phyloP scores from a whole-genome alignment of 1,140 invertebrate genomes.

The Temnothorax longispinosus region DNA sequence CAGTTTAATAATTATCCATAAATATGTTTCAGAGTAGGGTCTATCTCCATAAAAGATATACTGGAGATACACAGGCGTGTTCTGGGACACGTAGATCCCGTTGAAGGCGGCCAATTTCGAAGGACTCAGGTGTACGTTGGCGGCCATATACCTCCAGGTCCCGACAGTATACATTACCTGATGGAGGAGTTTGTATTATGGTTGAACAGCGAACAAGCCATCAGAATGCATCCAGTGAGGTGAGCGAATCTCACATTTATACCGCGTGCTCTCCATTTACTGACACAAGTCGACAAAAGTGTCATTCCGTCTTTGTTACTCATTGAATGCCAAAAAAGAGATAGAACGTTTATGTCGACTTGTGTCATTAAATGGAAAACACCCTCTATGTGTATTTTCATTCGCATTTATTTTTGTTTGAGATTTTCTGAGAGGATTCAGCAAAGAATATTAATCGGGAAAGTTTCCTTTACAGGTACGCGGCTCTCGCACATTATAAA shows the following conservation, averaged over 20 bases:
- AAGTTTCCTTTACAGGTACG: slow-evolving; percentile 88
- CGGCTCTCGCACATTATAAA: slow-evolving; percentile 98
- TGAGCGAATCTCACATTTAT: slow-evolving; percentile 79
- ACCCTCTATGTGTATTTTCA: not conserved
- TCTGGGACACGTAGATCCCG: slow-evolving; percentile 96
- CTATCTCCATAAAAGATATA: slow-evolving; percentile 92
- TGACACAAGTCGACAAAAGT: no score
- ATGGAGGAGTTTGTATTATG: slow-evolving; percentile 96
- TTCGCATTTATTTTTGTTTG: not conserved
- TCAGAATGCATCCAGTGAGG: slow-evolving; percentile 95
- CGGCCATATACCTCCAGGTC: slow-evolving; percentile 94
- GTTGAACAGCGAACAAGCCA: slow-evolving; percentile 95
- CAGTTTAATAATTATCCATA: not conserved
- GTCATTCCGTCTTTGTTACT: no score
- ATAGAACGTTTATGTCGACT: no score
- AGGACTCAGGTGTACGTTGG: slow-evolving; percentile 96
- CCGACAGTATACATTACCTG: slow-evolving; percentile 91
- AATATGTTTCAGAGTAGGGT: slow-evolving; percentile 74
- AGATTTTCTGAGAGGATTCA: not conserved
- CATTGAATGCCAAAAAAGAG: no score
- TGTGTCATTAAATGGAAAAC: no score
- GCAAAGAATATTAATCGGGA: not conserved
- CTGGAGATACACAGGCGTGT: slow-evolving; percentile 97
- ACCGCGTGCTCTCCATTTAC: no score
- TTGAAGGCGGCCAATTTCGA: slow-evolving; percentile 93